These are phyloP conservation scores for Corythoichthys haematopterus DNA, from an alignment of 2,113 vertebrate species.

Conservation along the genomic window DNA sequence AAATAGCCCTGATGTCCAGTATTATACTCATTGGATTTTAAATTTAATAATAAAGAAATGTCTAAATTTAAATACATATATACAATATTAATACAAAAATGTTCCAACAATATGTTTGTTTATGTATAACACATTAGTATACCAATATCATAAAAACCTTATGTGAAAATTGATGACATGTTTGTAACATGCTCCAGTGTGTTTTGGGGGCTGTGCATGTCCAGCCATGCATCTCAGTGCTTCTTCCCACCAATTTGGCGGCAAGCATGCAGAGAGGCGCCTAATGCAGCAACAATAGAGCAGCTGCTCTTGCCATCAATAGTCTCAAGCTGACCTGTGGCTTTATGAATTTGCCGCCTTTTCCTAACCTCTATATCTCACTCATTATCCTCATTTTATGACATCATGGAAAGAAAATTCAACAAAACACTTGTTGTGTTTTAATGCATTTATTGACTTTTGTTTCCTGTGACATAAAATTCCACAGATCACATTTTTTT, in stretches of 20 bases:
- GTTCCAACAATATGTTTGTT: not conserved
- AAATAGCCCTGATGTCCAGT: too few species aligned
- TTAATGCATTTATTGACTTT: not conserved
- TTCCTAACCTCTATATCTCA: conserved; percentile 11
- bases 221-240: not conserved
- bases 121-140: not conserved
- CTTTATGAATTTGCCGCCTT: conserved; percentile 55
- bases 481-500: not conserved
- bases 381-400: conserved; percentile 1
- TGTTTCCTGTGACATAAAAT: not conserved
- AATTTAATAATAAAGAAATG: too few species aligned
- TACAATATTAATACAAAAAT: not conserved
- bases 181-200: not conserved
- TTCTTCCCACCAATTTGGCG: conserved; percentile 60
- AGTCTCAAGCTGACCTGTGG: conserved; percentile 35
- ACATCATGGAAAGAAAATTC: not conserved
- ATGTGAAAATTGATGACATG: not conserved
- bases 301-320: conserved; percentile 59
- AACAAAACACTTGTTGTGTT: not conserved
- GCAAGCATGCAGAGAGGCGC: conserved; percentile 35
- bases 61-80: too few species aligned
- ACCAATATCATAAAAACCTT: not conserved
- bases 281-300: conserved; percentile 55
- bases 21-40: too few species aligned
- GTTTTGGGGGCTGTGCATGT: not conserved